Base-by-base conservation (phyloP, 2,113 vertebrate species). In the Malurus cyaneus region DNA sequence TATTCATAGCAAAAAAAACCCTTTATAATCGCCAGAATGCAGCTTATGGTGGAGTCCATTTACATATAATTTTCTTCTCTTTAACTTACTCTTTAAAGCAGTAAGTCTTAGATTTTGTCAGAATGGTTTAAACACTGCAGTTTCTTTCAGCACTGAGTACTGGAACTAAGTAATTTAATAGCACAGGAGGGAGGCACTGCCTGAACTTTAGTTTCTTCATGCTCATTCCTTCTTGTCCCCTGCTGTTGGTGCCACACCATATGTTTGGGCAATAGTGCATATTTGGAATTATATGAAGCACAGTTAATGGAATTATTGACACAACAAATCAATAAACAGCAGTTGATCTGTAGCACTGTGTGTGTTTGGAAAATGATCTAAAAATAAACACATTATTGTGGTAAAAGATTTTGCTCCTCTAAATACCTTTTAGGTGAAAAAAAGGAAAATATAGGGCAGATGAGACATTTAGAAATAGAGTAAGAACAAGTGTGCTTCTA, bases 271-370 rank as follows among this genome's bases (percentile, higher is more conserved):
- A 94, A 65, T 54, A 94, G 66, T 53, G 67, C 93, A 96, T 94
- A 95, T 93, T 92, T 19, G 20, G 80, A 94, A 95, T 97, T 70
- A 93, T 94, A 95, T 91, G 66, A 82, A 94, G 84, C 42, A 79
- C 59, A 91, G 93, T 86, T 87, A 95, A 94, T 94, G 93, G 91
- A 95, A 94, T 69, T 94, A 94, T 92, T 95, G 91, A 96, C 93
- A 94, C 84, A 92, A 94, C 73, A 93, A 96, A 95, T 97, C 91
- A 97, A 93, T 94, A 94, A 97, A 97, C 83, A 96, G 94, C 81
- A 95, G 86, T 92, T 95, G 92, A 89, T 91, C 73, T 79, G 70
- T 72, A 64, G 57, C 77, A 93, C 89, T 39, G 46, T 19, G 69
- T 70, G 53, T 24, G 76, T 82, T 86, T 94, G 89, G 93, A 95